Percentiles rank a stretch among this genome's conserved stretches.
Conservation (phyloP, 2,888 invertebrate genomes). For the Amorpha juglandis region DNA sequence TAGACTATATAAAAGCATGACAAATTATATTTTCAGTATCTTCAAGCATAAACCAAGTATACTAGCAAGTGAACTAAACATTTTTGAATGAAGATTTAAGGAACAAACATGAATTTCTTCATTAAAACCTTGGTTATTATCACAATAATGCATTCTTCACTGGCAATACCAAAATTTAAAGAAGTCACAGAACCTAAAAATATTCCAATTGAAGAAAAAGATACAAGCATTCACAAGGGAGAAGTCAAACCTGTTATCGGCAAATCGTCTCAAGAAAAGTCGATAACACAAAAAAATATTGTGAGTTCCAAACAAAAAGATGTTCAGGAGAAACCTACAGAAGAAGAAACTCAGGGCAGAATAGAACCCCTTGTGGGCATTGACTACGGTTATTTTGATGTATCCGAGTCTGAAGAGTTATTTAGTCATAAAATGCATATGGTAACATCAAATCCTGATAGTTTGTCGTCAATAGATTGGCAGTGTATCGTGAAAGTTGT, state of each 20-base stretch:
- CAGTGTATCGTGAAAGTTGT: neutral
- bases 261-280: neutral
- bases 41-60: neutral
- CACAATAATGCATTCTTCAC: neutral
- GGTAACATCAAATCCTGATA: neutral
- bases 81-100: neutral
- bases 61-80: neutral
- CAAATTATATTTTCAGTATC: neutral
- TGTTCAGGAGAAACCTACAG: neutral
- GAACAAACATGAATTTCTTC: conserved; percentile 2
- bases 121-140: neutral
- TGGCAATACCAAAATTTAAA: neutral
- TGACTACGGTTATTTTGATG: neutral
- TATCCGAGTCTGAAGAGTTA: neutral
- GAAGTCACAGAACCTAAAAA: neutral
- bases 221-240: neutral
- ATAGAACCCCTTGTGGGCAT: neutral
- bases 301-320: neutral
- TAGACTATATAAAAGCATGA: neutral
- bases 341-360: neutral
- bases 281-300: neutral
- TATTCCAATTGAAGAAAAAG: neutral
- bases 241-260: too few species aligned
- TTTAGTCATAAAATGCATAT: neutral
- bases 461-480: neutral